Evolutionary conservation across 92 coral and sea anemone species (phyloP).

Genomic region (Nematostella vectensis): DNA sequence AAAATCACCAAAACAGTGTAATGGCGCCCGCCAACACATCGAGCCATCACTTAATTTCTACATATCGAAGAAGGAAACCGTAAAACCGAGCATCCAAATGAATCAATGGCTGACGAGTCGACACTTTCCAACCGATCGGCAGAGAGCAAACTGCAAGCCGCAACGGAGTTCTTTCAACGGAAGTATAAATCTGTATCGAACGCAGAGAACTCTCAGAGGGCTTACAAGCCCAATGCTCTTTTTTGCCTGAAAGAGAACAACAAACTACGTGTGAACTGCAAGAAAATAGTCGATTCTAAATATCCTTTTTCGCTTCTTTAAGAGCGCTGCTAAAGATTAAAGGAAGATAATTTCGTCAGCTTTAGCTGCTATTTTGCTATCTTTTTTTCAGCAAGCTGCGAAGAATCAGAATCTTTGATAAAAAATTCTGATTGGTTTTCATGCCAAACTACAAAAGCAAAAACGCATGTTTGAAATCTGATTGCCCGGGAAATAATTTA

Average conservation of each 20-base stretch:
- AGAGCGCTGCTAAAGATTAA: background rate
- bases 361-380: background rate
- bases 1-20: background rate
- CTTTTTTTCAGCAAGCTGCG: constrained; percentile 3
- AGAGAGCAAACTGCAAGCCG: constrained; percentile 67
- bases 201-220: background rate
- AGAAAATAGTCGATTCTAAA: constrained; percentile 84
- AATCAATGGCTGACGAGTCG: constrained; percentile 68
- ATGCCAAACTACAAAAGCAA: background rate
- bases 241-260: constrained; percentile 73
- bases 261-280: constrained; percentile 71
- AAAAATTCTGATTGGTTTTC: too few relatives aligned
- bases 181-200: constrained; percentile 37
- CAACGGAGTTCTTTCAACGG: constrained; percentile 73
- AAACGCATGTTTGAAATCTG: background rate
- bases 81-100: constrained; percentile 27
- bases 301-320: constrained; percentile 59
- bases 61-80: background rate
- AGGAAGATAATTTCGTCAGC: too few relatives aligned
- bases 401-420: background rate
- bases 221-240: constrained; percentile 40
- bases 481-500: background rate
- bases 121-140: constrained; percentile 33
- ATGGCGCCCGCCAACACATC: background rate
- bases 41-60: background rate